phyloP scores from a whole-genome alignment of 2,113 vertebrate genomes.

The Phrynosoma blainvillii region DNA sequence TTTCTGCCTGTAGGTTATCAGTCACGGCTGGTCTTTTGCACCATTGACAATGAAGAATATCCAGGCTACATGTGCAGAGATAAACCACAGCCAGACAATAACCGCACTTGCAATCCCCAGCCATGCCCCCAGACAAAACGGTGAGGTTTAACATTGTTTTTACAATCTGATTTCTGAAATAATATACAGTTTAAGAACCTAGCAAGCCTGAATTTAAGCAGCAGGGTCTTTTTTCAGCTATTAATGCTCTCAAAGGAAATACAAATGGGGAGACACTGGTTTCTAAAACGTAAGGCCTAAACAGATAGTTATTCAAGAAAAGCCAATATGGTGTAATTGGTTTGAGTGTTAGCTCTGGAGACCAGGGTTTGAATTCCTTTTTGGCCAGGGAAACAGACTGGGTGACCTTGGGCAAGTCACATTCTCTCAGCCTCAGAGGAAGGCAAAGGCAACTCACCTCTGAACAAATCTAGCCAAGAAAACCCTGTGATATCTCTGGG shows the following conservation, averaged over 20 bases:
- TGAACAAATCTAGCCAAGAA: too few relatives aligned
- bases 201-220: neutral
- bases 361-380: too few relatives aligned
- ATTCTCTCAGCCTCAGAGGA: too few relatives aligned
- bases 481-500: neutral
- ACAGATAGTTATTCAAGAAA: neutral
- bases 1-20: conserved; percentile 85
- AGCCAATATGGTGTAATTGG: neutral
- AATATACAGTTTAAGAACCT: neutral
- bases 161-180: conserved; percentile 2
- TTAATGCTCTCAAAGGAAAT: conserved; percentile 6
- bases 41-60: conserved; percentile 88
- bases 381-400: too few relatives aligned
- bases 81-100: conserved; percentile 80
- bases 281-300: neutral
- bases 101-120: conserved; percentile 86
- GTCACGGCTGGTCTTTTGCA: conserved; percentile 89
- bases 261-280: neutral
- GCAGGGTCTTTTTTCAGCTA: neutral
- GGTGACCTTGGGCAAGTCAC: too few relatives aligned
- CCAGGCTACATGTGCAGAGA: conserved; percentile 86
- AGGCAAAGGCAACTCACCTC: too few relatives aligned
- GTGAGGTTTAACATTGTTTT: conserved; percentile 66
- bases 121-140: conserved; percentile 86
- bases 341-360: too few relatives aligned